Evolutionary conservation across 2,113 vertebrate species (phyloP).

Genomic region (Mystacornis crossleyi): DNA sequence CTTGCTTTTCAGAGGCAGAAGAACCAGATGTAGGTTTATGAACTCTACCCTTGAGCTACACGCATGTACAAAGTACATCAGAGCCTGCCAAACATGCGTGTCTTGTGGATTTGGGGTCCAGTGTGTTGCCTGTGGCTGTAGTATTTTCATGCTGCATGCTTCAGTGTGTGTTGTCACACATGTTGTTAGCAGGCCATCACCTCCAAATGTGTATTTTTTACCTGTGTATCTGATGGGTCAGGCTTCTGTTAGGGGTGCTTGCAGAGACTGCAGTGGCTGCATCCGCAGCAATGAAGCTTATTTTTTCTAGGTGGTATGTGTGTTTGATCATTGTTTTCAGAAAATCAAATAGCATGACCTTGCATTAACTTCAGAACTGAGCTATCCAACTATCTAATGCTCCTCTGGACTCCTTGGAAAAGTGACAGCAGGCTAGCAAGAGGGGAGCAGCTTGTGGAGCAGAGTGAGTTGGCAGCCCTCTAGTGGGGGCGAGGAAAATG

Average conservation of each 20-base stretch:
- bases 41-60: background rate
- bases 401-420: background rate
- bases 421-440: background rate
- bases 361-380: background rate
- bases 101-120: background rate
- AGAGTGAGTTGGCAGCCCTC: background rate
- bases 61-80: background rate
- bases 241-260: background rate
- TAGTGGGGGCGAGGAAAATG: background rate
- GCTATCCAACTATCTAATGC: background rate
- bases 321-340: background rate
- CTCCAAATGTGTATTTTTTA: background rate
- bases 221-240: background rate
- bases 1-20: background rate
- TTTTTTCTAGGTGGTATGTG: background rate
- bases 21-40: background rate
- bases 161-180: background rate
- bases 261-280: background rate
- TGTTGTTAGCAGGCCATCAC: background rate
- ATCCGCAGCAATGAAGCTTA: fast-evolving
- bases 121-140: background rate
- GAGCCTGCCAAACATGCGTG: fast-evolving
- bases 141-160: background rate
- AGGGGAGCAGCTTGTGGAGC: background rate
- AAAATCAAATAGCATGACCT: background rate